Conservation (phyloP, 2,888 invertebrate genomes). For the Mesochorus sp. region DNA sequence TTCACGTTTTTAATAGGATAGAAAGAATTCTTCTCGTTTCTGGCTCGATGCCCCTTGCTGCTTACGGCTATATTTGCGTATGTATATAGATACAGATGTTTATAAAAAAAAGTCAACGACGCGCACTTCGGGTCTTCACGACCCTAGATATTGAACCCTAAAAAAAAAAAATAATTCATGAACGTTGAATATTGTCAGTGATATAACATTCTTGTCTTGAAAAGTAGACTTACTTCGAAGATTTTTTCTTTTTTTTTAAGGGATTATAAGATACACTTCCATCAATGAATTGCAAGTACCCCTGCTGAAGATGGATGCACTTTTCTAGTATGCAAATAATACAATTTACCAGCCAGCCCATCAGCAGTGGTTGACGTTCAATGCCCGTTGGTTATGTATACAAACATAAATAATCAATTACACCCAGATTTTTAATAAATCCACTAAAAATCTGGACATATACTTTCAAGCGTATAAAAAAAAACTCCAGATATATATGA, state of each 20-base stretch:
- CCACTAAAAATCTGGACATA: conserved; percentile 18
- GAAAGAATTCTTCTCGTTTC: conserved; percentile 69
- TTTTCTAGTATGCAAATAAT: conserved; percentile 54
- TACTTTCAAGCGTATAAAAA: too few relatives aligned
- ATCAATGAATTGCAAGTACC: background rate
- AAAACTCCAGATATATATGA: conserved; percentile 24
- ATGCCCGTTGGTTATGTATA: conserved; percentile 56
- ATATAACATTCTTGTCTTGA: too few relatives aligned
- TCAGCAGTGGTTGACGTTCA: conserved; percentile 27
- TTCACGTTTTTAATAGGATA: conserved; percentile 73
- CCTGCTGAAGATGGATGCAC: background rate
- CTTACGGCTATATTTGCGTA: background rate
- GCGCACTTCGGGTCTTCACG: conserved; percentile 70
- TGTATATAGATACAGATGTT: background rate
- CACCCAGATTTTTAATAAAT: conserved; percentile 51
- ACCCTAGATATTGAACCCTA: conserved; percentile 66
- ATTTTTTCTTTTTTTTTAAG: background rate
- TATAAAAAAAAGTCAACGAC: conserved; percentile 53
- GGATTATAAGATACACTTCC: conserved; percentile 57
- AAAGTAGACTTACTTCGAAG: too few relatives aligned
- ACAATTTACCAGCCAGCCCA: conserved; percentile 52
- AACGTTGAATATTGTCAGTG: too few relatives aligned
- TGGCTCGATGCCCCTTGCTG: conserved; percentile 70
- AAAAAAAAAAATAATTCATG: background rate
- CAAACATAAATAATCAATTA: conserved; percentile 64